These are phyloP conservation scores for Corbicula japonica DNA, from an alignment of 2,888 invertebrate genomes.

Conservation along the genomic window DNA sequence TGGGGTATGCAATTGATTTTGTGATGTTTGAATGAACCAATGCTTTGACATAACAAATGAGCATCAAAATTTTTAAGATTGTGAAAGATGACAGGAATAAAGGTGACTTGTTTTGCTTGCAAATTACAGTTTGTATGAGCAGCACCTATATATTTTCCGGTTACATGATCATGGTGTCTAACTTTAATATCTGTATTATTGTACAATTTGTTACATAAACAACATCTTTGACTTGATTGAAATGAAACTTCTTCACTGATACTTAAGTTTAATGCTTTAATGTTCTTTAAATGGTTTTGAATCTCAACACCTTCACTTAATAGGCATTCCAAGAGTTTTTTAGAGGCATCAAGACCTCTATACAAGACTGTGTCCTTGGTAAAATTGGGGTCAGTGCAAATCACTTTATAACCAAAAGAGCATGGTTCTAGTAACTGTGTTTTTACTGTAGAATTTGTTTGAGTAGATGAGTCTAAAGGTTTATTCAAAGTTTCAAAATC, in stretches of 20 bases:
- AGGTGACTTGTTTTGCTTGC: too few relatives aligned
- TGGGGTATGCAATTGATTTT: slow-evolving; percentile 29
- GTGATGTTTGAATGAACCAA: slow-evolving; percentile 10
- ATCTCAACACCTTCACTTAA: slow-evolving; percentile 22
- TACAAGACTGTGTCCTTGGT: slow-evolving; percentile 29
- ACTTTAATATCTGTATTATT: slow-evolving; percentile 6
- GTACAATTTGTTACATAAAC: slow-evolving; percentile 24
- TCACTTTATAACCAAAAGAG: slow-evolving; percentile 39
- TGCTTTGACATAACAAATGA: too few relatives aligned
- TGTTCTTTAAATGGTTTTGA: slow-evolving; percentile 5
- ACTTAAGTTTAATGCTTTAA: slow-evolving; percentile 21
- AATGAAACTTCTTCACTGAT: slow-evolving; percentile 14
- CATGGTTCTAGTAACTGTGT: slow-evolving; percentile 22
- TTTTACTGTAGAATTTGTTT: not conserved
- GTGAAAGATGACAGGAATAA: too few relatives aligned
- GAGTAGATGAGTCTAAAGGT: not conserved
- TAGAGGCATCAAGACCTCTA: slow-evolving; percentile 34
- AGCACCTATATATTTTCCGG: slow-evolving; percentile 20
- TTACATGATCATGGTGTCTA: slow-evolving; percentile 42
- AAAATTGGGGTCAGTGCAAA: slow-evolving; percentile 6
- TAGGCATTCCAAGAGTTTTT: slow-evolving; percentile 34
- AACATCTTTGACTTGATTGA: slow-evolving; percentile 14
- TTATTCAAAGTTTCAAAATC: slow-evolving; percentile 36
- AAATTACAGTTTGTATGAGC: too few relatives aligned
- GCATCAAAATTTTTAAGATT: too few relatives aligned